Evolutionary conservation across 2,888 invertebrate species (phyloP), one percentile per base, ranked within the genome.

Genomic region (Zele albiditarsus): DNA sequence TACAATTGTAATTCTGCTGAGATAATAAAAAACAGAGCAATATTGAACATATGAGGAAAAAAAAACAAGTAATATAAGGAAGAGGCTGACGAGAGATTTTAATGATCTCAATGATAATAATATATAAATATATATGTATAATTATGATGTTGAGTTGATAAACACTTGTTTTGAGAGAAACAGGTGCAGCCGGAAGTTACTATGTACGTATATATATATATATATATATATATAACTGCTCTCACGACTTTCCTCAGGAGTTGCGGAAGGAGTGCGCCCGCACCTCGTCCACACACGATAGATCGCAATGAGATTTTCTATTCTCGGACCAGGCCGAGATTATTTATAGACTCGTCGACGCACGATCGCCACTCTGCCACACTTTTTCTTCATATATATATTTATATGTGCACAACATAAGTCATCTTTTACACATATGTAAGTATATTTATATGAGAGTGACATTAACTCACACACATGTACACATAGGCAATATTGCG

Each of bases 311-410:
- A 80, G 82, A 85, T 86, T 87, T 85, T 87, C 87, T 87, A 87
- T 87, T 87, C 85, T 83, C 83, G 85, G 84, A 80, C 75, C 74
- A 69, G 66, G n/a, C 73, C 73, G 68, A 74, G 71, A 28, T 84
- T 87, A 88, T 88, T 88, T 86, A 88, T 88, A 88, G 87, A 82
- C 58, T 71, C 68, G 53, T 46, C 49, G 69, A 23, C 66, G 75
- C 49, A 53, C 60, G 42, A 38, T 66, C 63, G 49, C 78, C 73
- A 57, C 71, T 77, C 78, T 75, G 67, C 70, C 81, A 74, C 73
- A 80, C 81, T 79, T 83, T 82, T 78, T 75, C 72, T 73, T 63
- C 65, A 46, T 3, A n/a, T 46, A 46, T n/a, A 46, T 46, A n/a
- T n/a, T 0, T 1, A 46, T 46, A 46, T n/a, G 1, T 1, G 16